phyloP scores from a whole-genome alignment of 2,888 invertebrate species.

The Hedya salicella region DNA sequence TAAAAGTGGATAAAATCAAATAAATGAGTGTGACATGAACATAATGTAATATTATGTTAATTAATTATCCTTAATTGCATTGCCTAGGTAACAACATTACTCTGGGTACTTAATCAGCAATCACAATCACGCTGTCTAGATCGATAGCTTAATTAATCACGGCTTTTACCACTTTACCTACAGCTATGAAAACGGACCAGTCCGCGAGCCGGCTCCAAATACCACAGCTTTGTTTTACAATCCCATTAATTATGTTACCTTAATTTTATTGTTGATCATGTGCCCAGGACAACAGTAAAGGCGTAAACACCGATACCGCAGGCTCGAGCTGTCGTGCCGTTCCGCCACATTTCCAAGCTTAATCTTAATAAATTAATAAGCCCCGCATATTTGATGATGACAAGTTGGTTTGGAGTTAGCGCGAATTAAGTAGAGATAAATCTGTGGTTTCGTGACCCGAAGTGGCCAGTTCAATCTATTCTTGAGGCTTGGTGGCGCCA shows the following conservation, averaged over 20 bases:
- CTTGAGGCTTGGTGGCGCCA: slow-evolving; percentile 25
- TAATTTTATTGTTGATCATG: slow-evolving; percentile 42
- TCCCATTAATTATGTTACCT: slow-evolving; percentile 38
- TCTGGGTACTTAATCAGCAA: slow-evolving; percentile 6
- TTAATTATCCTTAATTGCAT: slow-evolving; percentile 4
- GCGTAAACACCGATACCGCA: slow-evolving; percentile 36
- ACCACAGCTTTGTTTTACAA: slow-evolving; percentile 39
- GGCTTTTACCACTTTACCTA: slow-evolving; percentile 23
- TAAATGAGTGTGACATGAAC: too few relatives aligned
- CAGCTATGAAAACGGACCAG: slow-evolving; percentile 11
- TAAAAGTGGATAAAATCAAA: too few relatives aligned
- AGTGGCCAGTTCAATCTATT: slow-evolving; percentile 19
- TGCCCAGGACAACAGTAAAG: slow-evolving; percentile 36
- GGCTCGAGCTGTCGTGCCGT: slow-evolving; percentile 6
- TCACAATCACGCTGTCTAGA: slow-evolving; percentile 16
- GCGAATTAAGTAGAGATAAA: slow-evolving; percentile 30
- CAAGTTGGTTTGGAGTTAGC: slow-evolving; percentile 24
- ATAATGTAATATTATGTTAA: too few relatives aligned
- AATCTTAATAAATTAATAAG: slow-evolving; percentile 35
- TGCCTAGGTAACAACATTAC: too few relatives aligned
- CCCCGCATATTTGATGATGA: slow-evolving; percentile 34
- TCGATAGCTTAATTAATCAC: slow-evolving; percentile 31
- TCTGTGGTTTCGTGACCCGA: slow-evolving; percentile 27
- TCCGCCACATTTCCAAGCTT: slow-evolving; percentile 9
- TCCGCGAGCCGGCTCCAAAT: slow-evolving; percentile 6